Conservation (phyloP, 2,888 invertebrate species). For the Aromia moschata region DNA sequence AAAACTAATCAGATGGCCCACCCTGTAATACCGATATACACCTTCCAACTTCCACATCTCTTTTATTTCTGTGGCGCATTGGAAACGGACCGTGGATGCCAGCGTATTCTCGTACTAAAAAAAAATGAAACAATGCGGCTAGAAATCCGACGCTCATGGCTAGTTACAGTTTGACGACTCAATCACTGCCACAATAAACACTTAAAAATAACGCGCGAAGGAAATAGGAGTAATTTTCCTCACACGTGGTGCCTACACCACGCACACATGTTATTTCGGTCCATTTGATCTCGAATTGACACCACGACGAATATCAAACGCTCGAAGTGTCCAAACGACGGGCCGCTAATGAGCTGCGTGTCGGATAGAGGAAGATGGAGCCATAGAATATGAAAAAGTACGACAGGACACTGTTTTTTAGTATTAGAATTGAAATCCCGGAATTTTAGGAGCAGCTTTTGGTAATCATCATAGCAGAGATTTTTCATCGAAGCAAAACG, state of each 20-base stretch:
- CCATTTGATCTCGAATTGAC: slow-evolving; percentile 52
- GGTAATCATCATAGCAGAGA: too few species aligned
- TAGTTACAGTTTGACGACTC: slow-evolving; percentile 28
- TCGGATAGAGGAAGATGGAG: slow-evolving; percentile 44
- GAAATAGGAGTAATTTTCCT: slow-evolving; percentile 52
- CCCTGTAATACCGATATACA: too few species aligned
- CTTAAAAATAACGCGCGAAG: slow-evolving; percentile 49
- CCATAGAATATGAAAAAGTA: too few species aligned
- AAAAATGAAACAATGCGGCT: slow-evolving; percentile 1
- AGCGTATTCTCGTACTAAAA: not conserved
- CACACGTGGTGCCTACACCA: slow-evolving; percentile 51
- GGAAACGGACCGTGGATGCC: too few species aligned
- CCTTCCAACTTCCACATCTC: too few species aligned
- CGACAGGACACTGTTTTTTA: too few species aligned
- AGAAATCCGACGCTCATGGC: not conserved
- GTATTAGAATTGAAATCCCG: too few species aligned
- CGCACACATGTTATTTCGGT: slow-evolving; percentile 47
- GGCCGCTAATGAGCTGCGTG: slow-evolving; percentile 45
- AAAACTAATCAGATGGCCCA: too few species aligned
- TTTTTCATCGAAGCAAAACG: too few species aligned
- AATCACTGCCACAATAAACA: slow-evolving; percentile 37
- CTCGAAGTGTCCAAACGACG: slow-evolving; percentile 42
- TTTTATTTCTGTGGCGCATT: too few species aligned
- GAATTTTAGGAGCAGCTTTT: too few species aligned
- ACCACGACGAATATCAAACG: slow-evolving; percentile 49